Evolutionary conservation across 2,113 vertebrate genomes (phyloP).

Genomic region (Zingel zingel): DNA sequence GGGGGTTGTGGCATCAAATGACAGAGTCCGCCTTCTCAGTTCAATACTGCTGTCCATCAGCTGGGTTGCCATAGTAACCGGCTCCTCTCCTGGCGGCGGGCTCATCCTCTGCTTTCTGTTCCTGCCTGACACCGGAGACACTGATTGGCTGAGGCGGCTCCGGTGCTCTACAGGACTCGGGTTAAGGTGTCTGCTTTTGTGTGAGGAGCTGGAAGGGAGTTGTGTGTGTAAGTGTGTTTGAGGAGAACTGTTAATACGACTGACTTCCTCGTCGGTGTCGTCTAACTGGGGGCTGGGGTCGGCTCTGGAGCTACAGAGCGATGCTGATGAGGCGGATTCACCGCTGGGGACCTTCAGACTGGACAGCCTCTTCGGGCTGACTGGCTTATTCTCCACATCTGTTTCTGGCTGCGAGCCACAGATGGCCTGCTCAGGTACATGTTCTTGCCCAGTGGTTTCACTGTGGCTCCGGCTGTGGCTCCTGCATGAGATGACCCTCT

Average conservation of each 20-base stretch:
- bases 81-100: constrained; percentile 88
- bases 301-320: constrained; percentile 56
- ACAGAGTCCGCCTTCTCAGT: constrained; percentile 90
- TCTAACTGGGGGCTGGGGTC: constrained; percentile 72
- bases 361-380: constrained; percentile 39
- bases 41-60: constrained; percentile 83
- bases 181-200: constrained; percentile 69
- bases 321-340: constrained; percentile 59
- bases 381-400: constrained; percentile 33
- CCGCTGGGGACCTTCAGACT: constrained; percentile 47
- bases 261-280: constrained; percentile 87
- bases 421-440: constrained; percentile 42
- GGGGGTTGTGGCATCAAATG: constrained; percentile 89
- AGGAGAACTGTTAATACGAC: constrained; percentile 86
- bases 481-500: constrained; percentile 77
- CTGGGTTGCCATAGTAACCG: constrained; percentile 68
- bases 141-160: constrained; percentile 70
- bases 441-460: constrained; percentile 50
- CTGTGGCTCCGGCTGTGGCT: constrained; percentile 73
- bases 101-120: constrained; percentile 94
- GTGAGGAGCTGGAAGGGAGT: constrained; percentile 81
- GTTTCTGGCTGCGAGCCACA: constrained; percentile 37
- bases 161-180: constrained; percentile 74
- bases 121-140: constrained; percentile 82
- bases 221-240: constrained; percentile 69